Evolutionary conservation across 1,140 invertebrate species (phyloP).

Genomic region (Orius insidiosus): DNA sequence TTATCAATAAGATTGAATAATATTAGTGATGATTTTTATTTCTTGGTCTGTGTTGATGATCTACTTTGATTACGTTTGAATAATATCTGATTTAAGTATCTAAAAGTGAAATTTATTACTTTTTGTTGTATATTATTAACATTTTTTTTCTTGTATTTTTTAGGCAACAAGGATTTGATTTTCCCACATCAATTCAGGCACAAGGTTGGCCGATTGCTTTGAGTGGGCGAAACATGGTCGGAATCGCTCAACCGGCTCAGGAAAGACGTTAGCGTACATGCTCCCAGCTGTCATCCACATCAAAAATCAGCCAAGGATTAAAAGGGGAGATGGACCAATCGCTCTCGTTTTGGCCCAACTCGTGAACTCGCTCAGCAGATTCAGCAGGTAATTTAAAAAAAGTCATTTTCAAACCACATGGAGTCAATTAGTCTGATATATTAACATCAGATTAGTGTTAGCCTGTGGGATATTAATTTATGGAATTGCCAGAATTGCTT

Average conservation of each 20-base stretch:
- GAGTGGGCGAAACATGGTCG: slow-evolving; percentile 78
- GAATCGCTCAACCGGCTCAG: slow-evolving; percentile 91
- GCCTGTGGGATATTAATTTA: too few relatives aligned
- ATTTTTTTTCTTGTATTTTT: slow-evolving; percentile 5
- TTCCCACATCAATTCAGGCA: slow-evolving; percentile 75
- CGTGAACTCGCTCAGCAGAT: slow-evolving; percentile 91
- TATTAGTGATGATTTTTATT: too few relatives aligned
- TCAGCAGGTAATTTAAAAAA: slow-evolving; percentile 84
- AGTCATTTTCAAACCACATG: too few relatives aligned
- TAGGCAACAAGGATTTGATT: slow-evolving; percentile 40
- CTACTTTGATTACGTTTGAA: too few relatives aligned
- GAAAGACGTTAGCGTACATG: slow-evolving; percentile 73
- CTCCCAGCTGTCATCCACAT: slow-evolving; percentile 86
- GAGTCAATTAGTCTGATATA: too few relatives aligned
- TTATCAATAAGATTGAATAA: too few relatives aligned
- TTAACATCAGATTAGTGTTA: too few relatives aligned
- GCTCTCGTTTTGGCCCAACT: slow-evolving; percentile 89
- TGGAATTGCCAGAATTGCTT: too few relatives aligned
- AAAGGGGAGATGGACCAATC: slow-evolving; percentile 79
- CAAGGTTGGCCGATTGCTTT: slow-evolving; percentile 88
- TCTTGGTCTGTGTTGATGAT: too few relatives aligned
- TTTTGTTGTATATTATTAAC: background rate
- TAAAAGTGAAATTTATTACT: background rate
- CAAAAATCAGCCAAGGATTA: slow-evolving; percentile 66
- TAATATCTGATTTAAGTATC: too few relatives aligned